Base-by-base conservation (phyloP, 1,140 invertebrate species). In the Microplitis demolitor region DNA sequence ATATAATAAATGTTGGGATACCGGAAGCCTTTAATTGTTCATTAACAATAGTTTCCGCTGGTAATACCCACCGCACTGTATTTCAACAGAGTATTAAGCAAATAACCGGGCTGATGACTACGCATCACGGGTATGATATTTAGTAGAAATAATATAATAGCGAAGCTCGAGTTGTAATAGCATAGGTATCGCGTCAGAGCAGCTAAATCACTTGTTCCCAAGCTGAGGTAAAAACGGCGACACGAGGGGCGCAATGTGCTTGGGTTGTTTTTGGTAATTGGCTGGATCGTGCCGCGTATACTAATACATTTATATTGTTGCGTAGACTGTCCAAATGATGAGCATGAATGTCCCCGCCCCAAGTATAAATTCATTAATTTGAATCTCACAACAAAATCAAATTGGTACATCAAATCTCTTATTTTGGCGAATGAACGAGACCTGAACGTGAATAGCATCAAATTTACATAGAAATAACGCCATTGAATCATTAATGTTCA, bases 361-460 rank as follows among this genome's bases (percentile, higher is more conserved):
- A 75, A 69, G 64, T 73, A 78, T 78, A 78, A 78, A 78, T 78
- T 78, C 77, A 78, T 78, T 78, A 78, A 76, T 78, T 76, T 70
- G 58, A 78, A 78, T 78, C 63, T 73, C 69, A 62, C 51, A 72
- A 71, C 64, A 72, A 72, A 72, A 72, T 60, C 64, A 51, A 72
- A 72, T 72, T 72, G 56, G 31, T 54, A 53, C 60, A 60, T 24
- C 39, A 50, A 60, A 45, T 24, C 61, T 56, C 60, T 54, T 63
- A 13, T 37, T 50, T 64, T 35, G 31, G 14, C 14, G 35, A 54
- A 54, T 45, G 13, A 33, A 68, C 51, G 67, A 60, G 56, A 60
- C 35, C n/a, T 62, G 45, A 24, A 64, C 69, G 50, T 54, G 61
- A 71, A 54, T 56, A 24, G 60, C 13, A 60, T 45, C 39, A 66